These are phyloP conservation scores for Brachionus manjavacas DNA, from an alignment of 1,140 invertebrate species.

Conservation along the genomic window DNA sequence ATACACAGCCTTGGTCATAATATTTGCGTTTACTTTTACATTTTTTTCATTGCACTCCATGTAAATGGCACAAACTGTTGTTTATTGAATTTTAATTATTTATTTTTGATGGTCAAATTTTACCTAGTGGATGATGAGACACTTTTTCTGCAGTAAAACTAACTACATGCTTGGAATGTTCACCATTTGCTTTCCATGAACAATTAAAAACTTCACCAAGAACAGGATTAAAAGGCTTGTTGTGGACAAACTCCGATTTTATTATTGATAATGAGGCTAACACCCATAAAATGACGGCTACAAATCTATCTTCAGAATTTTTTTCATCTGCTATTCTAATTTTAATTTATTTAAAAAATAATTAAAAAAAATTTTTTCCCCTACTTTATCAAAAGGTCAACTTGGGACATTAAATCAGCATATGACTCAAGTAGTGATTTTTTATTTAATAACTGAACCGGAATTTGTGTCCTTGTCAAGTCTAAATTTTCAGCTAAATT, in stretches of 20 bases:
- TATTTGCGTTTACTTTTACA: conserved; percentile 84
- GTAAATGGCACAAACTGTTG: conserved; percentile 88
- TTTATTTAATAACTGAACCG: conserved; percentile 52
- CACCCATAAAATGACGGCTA: conserved; percentile 59
- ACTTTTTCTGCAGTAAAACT: conserved; percentile 93
- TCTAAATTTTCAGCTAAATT: neutral
- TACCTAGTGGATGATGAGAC: conserved; percentile 95
- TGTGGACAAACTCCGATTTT: conserved; percentile 58
- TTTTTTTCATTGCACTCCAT: conserved; percentile 84
- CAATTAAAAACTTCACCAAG: conserved; percentile 63
- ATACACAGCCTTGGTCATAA: conserved; percentile 85
- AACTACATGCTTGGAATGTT: conserved; percentile 46
- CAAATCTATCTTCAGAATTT: conserved; percentile 57
- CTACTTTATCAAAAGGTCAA: conserved; percentile 54
- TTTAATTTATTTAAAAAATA: neutral
- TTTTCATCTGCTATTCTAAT: conserved; percentile 45
- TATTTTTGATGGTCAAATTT: conserved; percentile 41
- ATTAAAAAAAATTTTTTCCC: neutral
- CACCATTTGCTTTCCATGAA: conserved; percentile 53
- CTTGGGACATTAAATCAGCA: conserved; percentile 62
- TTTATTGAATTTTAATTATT: neutral
- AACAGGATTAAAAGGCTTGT: conserved; percentile 64
- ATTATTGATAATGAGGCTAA: conserved; percentile 60
- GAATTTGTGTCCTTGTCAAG: neutral
- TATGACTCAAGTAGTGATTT: conserved; percentile 62